Conservation (phyloP, 2,888 invertebrate species). For the Falcaria lacertinaria region DNA sequence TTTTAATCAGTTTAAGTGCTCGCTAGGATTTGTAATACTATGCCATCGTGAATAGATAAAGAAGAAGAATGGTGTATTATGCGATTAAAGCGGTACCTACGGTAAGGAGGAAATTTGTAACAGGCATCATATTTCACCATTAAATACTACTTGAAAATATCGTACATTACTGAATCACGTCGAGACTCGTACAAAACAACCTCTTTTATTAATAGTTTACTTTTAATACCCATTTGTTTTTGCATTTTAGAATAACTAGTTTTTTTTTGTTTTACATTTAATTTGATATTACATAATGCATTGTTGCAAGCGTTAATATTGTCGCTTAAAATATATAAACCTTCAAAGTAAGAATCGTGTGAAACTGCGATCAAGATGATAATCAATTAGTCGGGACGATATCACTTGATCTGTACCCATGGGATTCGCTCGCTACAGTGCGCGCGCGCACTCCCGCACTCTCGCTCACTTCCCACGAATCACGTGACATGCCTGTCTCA, state of each 20-base stretch:
- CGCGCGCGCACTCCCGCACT: conserved; percentile 44
- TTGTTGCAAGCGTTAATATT: too few species aligned
- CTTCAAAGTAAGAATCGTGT: conserved; percentile 13
- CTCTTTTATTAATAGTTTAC: too few species aligned
- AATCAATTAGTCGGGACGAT: conserved; percentile 40
- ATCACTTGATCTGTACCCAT: conserved; percentile 41
- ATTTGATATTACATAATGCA: too few species aligned
- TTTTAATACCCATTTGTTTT: too few species aligned
- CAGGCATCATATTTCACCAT: conserved; percentile 12
- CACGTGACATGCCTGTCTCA: conserved; percentile 28
- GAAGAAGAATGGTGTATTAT: conserved; percentile 49
- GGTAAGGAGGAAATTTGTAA: conserved; percentile 23
- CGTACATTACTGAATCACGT: conserved; percentile 10
- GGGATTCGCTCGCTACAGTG: conserved; percentile 47
- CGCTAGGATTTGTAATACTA: conserved; percentile 61
- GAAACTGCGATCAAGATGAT: conserved; percentile 33
- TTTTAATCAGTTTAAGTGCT: conserved; percentile 76
- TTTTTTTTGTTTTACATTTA: conserved; percentile 6
- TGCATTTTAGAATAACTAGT: conserved; percentile 1
- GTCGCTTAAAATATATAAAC: too few species aligned
- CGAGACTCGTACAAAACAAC: too few species aligned
- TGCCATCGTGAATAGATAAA: conserved; percentile 58
- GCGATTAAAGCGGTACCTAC: conserved; percentile 31
- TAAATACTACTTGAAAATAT: background rate
- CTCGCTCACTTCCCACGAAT: conserved; percentile 44